A percentile compares a stretch with the other conserved stretches of the same genome.
These are phyloP conservation scores for Drosophila paramelanica DNA, from an alignment of 2,888 invertebrate species.

Conservation along the genomic window DNA sequence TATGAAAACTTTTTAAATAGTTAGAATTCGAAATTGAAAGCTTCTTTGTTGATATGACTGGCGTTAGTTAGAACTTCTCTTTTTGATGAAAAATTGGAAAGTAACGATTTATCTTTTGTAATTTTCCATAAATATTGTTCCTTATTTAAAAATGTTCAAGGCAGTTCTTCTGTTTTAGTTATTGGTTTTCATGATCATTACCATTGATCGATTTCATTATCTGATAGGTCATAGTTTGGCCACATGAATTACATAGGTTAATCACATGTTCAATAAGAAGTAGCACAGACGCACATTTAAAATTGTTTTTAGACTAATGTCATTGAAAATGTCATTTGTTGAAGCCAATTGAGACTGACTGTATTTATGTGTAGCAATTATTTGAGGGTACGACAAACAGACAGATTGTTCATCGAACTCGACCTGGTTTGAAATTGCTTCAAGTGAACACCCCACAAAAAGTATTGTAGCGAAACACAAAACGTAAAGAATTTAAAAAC, in stretches of 20 bases:
- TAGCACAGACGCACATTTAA: slow-evolving; percentile 60
- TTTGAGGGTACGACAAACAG: slow-evolving; percentile 39
- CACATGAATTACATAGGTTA: slow-evolving; percentile 26
- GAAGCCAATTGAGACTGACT: slow-evolving; percentile 79
- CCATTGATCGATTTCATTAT: slow-evolving; percentile 1
- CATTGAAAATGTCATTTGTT: slow-evolving; percentile 77
- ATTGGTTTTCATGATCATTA: slow-evolving; percentile 10
- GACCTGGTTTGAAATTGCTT: slow-evolving; percentile 61
- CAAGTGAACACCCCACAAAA: slow-evolving; percentile 55
- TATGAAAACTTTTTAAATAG: slow-evolving; percentile 26
- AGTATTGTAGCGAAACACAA: slow-evolving; percentile 32
- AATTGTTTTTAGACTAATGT: slow-evolving; percentile 75
- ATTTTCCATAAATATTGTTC: slow-evolving; percentile 2
- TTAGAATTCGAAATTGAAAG: slow-evolving; percentile 31
- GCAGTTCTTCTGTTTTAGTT: not conserved
- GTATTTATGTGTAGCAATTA: slow-evolving; percentile 74
- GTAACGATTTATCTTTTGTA: slow-evolving; percentile 18
- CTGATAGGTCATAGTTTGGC: slow-evolving; percentile 2
- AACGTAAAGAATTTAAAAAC: slow-evolving; percentile 61
- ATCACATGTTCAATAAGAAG: slow-evolving; percentile 17
- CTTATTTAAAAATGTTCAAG: not conserved
- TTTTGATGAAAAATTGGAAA: not conserved
- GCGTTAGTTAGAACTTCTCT: not conserved
- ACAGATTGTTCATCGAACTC: slow-evolving; percentile 32
- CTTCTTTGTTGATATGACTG: slow-evolving; percentile 3